Evolutionary conservation across 92 coral and sea anemone genomes (phyloP).

Genomic region (Heteractis magnifica): DNA sequence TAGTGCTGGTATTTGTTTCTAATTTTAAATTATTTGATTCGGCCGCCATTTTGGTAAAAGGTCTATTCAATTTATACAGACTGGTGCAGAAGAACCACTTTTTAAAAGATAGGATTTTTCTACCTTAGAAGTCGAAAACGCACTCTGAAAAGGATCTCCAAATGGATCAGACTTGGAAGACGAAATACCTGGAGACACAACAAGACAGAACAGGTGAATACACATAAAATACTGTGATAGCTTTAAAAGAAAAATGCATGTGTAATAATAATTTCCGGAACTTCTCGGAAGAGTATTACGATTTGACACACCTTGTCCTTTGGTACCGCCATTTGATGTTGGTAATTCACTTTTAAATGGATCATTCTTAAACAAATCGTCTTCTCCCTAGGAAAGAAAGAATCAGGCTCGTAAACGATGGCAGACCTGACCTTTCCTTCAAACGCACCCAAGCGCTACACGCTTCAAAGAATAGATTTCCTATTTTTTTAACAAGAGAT

Average conservation of each 20-base stretch:
- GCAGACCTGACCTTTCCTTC: no score
- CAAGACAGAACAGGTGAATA: not conserved
- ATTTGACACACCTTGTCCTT: conserved; percentile 44
- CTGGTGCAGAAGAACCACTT: no score
- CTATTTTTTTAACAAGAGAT: no score
- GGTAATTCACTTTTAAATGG: conserved; percentile 81
- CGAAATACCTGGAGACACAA: conserved; percentile 52
- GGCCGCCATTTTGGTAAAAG: no score
- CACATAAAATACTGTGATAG: not conserved
- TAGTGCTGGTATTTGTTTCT: no score
- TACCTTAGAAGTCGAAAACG: conserved; percentile 86
- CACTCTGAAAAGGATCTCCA: conserved; percentile 90
- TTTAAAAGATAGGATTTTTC: not conserved
- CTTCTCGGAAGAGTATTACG: conserved; percentile 12
- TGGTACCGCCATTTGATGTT: conserved; percentile 59
- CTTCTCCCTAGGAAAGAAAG: conserved; percentile 58
- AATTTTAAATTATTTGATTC: no score
- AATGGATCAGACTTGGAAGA: conserved; percentile 87
- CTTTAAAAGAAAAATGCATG: not conserved
- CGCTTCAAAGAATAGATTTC: no score
- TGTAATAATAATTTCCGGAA: no score
- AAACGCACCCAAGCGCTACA: no score
- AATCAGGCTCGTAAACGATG: not conserved
- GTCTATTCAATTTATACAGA: no score
- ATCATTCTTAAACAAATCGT: conserved; percentile 79